Percentiles rank a stretch among this genome's conserved stretches.
Evolutionary conservation across 2,888 invertebrate species (phyloP).

Genomic region (Sarcophaga variegata): DNA sequence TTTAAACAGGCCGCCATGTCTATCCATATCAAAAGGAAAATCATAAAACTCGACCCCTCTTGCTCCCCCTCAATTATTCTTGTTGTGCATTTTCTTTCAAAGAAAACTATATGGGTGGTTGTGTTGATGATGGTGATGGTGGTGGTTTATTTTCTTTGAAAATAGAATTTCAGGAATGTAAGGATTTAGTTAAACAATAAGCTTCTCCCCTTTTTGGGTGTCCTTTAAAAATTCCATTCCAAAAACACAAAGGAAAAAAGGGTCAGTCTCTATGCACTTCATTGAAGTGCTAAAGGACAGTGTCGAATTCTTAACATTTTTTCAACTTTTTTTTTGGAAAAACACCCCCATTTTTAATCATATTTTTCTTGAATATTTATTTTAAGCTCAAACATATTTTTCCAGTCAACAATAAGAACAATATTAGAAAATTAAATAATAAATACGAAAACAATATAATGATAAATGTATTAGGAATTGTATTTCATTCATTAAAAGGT

Average conservation of each 20-base stretch:
- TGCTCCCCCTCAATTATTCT: slow-evolving; percentile 4
- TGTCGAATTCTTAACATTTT: slow-evolving; percentile 16
- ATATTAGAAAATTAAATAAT: background rate
- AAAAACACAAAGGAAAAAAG: background rate
- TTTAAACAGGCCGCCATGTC: slow-evolving; percentile 26
- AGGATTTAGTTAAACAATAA: slow-evolving; percentile 45
- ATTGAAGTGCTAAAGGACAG: slow-evolving; percentile 19
- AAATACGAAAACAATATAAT: background rate
- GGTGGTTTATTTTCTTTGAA: slow-evolving; percentile 19
- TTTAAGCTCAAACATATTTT: slow-evolving; percentile 58
- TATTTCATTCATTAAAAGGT: no score
- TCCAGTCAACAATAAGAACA: slow-evolving; percentile 27
- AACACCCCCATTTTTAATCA: background rate
- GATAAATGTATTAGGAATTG: background rate
- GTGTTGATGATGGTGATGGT: background rate
- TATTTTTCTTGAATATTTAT: slow-evolving; percentile 8
- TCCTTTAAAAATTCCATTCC: background rate
- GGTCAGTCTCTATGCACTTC: slow-evolving; percentile 35
- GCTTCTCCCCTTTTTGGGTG: background rate
- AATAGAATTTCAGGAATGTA: slow-evolving; percentile 50
- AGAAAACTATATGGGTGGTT: background rate
- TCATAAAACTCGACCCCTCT: background rate
- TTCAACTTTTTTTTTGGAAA: background rate
- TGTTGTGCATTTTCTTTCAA: slow-evolving; percentile 36
- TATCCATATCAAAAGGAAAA: slow-evolving; percentile 34